Evolutionary conservation across 2,797 vertebrate genomes (phyloP).

Genomic region (Coccyzus lansbergi): DNA sequence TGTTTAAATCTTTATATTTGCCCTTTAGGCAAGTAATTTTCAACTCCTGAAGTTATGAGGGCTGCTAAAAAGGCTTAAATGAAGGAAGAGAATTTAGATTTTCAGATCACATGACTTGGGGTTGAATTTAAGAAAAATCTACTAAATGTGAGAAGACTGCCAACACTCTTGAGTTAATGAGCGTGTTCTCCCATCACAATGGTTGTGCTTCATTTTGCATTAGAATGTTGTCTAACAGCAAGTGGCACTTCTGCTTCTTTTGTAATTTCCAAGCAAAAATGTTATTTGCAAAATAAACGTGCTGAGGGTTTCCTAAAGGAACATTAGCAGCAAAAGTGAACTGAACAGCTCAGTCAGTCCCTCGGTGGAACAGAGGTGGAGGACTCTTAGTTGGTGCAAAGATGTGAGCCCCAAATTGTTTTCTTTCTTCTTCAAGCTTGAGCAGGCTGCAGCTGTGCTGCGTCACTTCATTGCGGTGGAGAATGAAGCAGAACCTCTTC

Average conservation of each 20-base stretch:
- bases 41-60: not conserved
- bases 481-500: constrained; percentile 31
- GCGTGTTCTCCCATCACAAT: constrained; percentile 64
- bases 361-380: not conserved
- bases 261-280: constrained; percentile 56
- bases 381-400: not conserved
- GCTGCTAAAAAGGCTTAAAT: not conserved
- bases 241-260: constrained; percentile 69
- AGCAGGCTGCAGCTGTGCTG: constrained; percentile 32
- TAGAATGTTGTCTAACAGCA: constrained; percentile 70
- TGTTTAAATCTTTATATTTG: not conserved
- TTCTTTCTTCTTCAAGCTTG: constrained; percentile 17
- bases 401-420: constrained; percentile 29
- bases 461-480: constrained; percentile 12
- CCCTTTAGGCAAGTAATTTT: not conserved
- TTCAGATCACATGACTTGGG: not conserved
- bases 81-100: not conserved
- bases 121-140: constrained; percentile 39
- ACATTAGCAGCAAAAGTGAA: constrained; percentile 35
- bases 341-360: constrained; percentile 1
- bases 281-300: constrained; percentile 68
- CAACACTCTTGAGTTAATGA: constrained; percentile 64
- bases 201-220: constrained; percentile 66
- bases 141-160: constrained; percentile 50
- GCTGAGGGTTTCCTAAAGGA: constrained; percentile 47